These are phyloP conservation scores for Conomelus anceps DNA, from an alignment of 2,888 invertebrate genomes.

Conservation along the genomic window DNA sequence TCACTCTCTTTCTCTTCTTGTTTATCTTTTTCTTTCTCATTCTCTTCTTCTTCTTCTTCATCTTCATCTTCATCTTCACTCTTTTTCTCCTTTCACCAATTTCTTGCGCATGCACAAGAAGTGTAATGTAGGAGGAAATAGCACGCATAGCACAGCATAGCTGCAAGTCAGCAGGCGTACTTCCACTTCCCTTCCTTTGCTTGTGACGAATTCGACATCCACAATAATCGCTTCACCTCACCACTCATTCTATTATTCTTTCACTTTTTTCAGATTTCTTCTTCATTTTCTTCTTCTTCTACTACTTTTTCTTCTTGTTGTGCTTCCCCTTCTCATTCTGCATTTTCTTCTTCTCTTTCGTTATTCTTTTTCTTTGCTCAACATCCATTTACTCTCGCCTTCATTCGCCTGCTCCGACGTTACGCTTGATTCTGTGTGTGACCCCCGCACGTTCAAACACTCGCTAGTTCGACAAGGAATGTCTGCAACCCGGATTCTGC, in stretches of 20 bases:
- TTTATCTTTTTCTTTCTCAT: neutral
- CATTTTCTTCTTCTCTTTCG: neutral
- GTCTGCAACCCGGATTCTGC: no score
- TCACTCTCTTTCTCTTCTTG: neutral
- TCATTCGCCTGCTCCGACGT: neutral
- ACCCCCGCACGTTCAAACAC: neutral
- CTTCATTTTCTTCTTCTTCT: neutral
- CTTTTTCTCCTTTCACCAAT: neutral
- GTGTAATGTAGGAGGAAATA: neutral
- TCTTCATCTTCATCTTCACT: neutral
- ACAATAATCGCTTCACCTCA: neutral
- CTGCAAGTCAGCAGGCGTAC: neutral
- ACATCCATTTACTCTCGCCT: neutral
- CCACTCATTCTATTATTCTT: neutral
- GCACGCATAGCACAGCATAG: neutral
- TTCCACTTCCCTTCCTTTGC: conserved; percentile 1
- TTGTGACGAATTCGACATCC: neutral
- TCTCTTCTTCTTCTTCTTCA: neutral
- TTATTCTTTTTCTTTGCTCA: no score
- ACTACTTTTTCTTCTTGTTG: neutral
- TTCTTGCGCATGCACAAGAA: neutral
- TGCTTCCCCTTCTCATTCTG: neutral
- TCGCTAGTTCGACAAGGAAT: neutral
- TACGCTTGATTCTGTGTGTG: neutral
- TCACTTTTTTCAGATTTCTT: neutral